Conservation (phyloP, 2,888 invertebrate genomes). For the Amiota minor region DNA sequence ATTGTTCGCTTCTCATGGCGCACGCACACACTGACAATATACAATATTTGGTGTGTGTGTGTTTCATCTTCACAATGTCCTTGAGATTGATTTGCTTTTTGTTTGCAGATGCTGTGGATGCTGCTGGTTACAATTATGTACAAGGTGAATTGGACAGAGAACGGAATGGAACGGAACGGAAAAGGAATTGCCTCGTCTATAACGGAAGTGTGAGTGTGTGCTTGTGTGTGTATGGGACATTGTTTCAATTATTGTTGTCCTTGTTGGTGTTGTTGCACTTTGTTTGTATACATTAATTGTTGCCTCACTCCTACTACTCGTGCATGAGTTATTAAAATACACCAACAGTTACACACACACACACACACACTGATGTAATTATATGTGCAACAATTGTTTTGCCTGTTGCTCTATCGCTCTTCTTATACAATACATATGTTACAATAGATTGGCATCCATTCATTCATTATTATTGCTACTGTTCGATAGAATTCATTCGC, state of each 20-base stretch:
- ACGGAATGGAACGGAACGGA: no score
- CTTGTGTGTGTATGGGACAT: not conserved
- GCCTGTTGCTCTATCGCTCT: slow-evolving; percentile 36
- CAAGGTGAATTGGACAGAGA: not conserved
- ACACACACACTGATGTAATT: no score
- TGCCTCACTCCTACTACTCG: not conserved
- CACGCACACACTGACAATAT: not conserved
- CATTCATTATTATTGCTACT: no score
- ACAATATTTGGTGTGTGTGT: not conserved
- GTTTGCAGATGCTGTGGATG: not conserved
- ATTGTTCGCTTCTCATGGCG: slow-evolving; percentile 1
- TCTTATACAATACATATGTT: not conserved
- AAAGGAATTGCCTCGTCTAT: not conserved
- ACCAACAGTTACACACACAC: no score
- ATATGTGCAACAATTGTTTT: slow-evolving; percentile 52
- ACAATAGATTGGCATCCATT: no score
- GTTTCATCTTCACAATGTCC: not conserved
- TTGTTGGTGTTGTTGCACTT: slow-evolving; percentile 41
- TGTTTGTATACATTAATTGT: slow-evolving; percentile 37
- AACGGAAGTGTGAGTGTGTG: not conserved
- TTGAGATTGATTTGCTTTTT: slow-evolving; percentile 29
- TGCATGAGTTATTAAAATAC: no score
- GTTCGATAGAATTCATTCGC: not conserved
- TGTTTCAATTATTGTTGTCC: slow-evolving; percentile 18
- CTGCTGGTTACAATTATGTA: not conserved